These are phyloP conservation scores for Anniella stebbinsi DNA, from an alignment of 2,797 vertebrate genomes.

Conservation along the genomic window DNA sequence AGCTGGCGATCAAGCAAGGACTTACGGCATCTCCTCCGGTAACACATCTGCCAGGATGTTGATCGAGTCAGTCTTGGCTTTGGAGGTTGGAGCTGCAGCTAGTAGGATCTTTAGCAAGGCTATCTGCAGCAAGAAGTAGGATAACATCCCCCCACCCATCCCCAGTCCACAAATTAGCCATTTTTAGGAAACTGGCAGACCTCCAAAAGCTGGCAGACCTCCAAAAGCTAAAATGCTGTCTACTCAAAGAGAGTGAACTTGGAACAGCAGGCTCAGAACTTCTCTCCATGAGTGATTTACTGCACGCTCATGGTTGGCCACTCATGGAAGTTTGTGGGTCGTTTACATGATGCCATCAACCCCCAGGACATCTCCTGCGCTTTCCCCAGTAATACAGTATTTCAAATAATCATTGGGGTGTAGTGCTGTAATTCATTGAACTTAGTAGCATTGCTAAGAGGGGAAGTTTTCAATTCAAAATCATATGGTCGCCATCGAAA, in stretches of 20 bases:
- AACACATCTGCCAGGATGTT: conserved; percentile 97
- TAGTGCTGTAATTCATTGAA: too few relatives aligned
- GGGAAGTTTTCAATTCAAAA: too few relatives aligned
- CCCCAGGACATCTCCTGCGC: too few relatives aligned
- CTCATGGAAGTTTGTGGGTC: too few relatives aligned
- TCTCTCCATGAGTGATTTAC: too few relatives aligned
- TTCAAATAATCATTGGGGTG: too few relatives aligned
- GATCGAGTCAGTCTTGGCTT: conserved; percentile 98
- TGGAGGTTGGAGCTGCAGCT: conserved; percentile 96
- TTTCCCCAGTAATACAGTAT: too few relatives aligned
- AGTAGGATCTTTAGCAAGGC: conserved; percentile 94
- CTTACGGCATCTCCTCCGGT: conserved; percentile 98
- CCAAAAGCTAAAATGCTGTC: not conserved
- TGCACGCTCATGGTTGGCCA: too few relatives aligned
- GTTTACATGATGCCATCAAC: too few relatives aligned
- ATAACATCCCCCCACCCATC: not conserved
- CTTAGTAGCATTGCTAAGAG: too few relatives aligned
- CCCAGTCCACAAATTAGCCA: not conserved
- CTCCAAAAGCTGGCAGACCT: too few relatives aligned
- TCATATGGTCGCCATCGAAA: too few relatives aligned
- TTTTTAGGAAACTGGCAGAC: not conserved
- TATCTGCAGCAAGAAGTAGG: conserved; percentile 81
- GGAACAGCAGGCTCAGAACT: not conserved
- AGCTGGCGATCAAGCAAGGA: conserved; percentile 16
- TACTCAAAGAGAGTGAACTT: not conserved